Percentiles rank a stretch among this genome's conserved stretches.
Evolutionary conservation across 1,140 invertebrate species (phyloP).

Genomic region (Carposina sasakii): DNA sequence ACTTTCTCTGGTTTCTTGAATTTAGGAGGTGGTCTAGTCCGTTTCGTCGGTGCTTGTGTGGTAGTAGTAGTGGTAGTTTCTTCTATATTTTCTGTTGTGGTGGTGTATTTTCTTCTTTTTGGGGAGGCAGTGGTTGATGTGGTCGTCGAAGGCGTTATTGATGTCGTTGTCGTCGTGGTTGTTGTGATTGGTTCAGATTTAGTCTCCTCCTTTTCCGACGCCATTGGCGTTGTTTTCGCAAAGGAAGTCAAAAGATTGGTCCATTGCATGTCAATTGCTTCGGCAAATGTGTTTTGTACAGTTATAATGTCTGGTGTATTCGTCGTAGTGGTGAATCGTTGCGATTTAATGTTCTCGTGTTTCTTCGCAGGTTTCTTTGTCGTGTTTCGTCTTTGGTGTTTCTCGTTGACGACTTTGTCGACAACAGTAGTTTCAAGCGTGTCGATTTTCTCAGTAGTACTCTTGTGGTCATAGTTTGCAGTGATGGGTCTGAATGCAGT

Average conservation of each 20-base stretch:
- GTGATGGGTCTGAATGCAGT: slow-evolving; percentile 56
- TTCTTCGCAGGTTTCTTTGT: slow-evolving; percentile 48
- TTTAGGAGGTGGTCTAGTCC: slow-evolving; percentile 60
- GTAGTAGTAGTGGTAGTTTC: slow-evolving; percentile 31
- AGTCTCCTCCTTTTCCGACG: slow-evolving; percentile 25
- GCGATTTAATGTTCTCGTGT: slow-evolving; percentile 37
- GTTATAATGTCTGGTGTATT: slow-evolving; percentile 55
- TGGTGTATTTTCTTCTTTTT: slow-evolving; percentile 24
- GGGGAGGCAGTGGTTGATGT: slow-evolving; percentile 21
- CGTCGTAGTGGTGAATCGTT: slow-evolving; percentile 36
- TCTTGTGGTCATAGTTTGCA: slow-evolving; percentile 25
- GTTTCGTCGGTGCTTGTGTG: slow-evolving; percentile 38
- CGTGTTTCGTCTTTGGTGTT: slow-evolving; percentile 23
- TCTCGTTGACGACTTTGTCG: slow-evolving; percentile 22
- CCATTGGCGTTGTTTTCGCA: slow-evolving; percentile 52
- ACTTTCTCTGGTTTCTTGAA: slow-evolving; percentile 52
- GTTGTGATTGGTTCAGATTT: slow-evolving; percentile 29
- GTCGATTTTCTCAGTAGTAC: slow-evolving; percentile 25
- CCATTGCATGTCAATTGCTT: slow-evolving; percentile 42
- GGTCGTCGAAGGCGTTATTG: slow-evolving; percentile 23
- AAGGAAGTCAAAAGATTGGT: slow-evolving; percentile 51
- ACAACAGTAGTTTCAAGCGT: slow-evolving; percentile 19
- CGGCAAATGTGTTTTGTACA: slow-evolving; percentile 21
- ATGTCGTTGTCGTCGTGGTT: slow-evolving; percentile 29
- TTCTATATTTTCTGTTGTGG: slow-evolving; percentile 25